Evolutionary conservation across 2,113 vertebrate species (phyloP), one percentile per base, ranked within the genome.

Genomic region (Peromyscus maniculatus): DNA sequence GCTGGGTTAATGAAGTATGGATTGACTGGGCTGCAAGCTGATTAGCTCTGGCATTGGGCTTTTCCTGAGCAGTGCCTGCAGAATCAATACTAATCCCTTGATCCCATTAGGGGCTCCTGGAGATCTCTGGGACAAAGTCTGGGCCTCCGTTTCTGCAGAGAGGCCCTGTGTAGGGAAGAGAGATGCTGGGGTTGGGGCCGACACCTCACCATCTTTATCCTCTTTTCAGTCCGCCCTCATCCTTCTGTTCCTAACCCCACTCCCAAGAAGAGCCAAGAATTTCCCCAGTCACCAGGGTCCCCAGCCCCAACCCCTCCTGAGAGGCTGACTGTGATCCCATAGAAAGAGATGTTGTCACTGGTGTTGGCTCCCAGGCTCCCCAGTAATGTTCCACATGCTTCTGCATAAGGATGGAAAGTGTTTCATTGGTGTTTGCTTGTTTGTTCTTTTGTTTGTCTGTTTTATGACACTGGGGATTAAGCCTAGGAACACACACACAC

Each of bases 61-160:
- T 92, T 97, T 94, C 82, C 64, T 91, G 91, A 96, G 1, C 98
- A 80, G 49, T 0, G 62, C 80, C 96, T 49, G 8, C 64, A 93
- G 97, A 95, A 98, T 98, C 97, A 0, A 97, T 98, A 94, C 39
- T 97, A 94, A 97, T 98, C 96, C 97, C 92, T 98, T 97, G 74
- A 97, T 96, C 96, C 98, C 95, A 93, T 97, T 91, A 98, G 97
- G 95, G 97, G 77, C 91, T 97, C 86, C 55, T 83, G 92, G 22
- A 22, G 96, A 0, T 75, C 92, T 97, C 64, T 31, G 62, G 87
- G 88, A 95, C 88, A 94, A 2, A 91, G 28, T 39, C 55, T 26
- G 3, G 36, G 31, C 74, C 46, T 92, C 66, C n/a, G 22, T 49
- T 57, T 84, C 64, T 90, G 62, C 39, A 1, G 31, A 79, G 43